Percentiles rank a stretch among this genome's conserved stretches.
Evolutionary conservation across 2,888 invertebrate species (phyloP).

Genomic region (Lacanobia wlatinum): DNA sequence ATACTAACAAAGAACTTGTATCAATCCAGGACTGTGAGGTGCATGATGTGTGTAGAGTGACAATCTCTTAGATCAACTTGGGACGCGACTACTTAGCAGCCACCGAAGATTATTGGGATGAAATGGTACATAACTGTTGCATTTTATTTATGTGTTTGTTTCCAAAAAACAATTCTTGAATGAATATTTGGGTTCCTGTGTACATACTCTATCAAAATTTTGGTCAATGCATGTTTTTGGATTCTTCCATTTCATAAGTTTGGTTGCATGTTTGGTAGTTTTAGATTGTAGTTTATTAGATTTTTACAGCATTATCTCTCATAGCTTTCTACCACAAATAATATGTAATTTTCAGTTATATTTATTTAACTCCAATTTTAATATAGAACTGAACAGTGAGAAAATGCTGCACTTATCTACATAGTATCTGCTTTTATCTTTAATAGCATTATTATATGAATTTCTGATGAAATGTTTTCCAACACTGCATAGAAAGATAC

Average conservation of each 20-base stretch:
- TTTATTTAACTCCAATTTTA: background rate
- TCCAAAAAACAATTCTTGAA: conserved; percentile 11
- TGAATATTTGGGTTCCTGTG: conserved; percentile 40
- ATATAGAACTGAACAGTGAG: conserved; percentile 11
- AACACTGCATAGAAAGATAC: conserved; percentile 8
- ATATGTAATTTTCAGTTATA: background rate
- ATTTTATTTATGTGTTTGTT: conserved; percentile 70
- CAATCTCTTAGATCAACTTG: conserved; percentile 77
- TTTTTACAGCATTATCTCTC: conserved; percentile 28
- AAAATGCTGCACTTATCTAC: conserved; percentile 21
- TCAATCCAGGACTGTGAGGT: conserved; percentile 88
- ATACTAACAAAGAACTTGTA: conserved; percentile 86
- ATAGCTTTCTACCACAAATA: background rate
- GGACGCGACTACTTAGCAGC: conserved; percentile 75
- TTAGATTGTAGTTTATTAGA: conserved; percentile 27
- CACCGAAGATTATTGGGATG: conserved; percentile 87
- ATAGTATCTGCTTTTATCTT: conserved; percentile 22
- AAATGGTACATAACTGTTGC: conserved; percentile 86
- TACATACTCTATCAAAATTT: conserved; percentile 28
- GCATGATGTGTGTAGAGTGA: conserved; percentile 87
- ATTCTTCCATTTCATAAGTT: conserved; percentile 50
- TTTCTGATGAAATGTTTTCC: background rate
- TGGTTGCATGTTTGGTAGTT: conserved; percentile 65
- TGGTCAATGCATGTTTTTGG: conserved; percentile 56
- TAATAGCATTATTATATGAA: background rate